These are phyloP conservation scores for Eublepharis macularius DNA, from an alignment of 2,113 vertebrate species.

Conservation along the genomic window DNA sequence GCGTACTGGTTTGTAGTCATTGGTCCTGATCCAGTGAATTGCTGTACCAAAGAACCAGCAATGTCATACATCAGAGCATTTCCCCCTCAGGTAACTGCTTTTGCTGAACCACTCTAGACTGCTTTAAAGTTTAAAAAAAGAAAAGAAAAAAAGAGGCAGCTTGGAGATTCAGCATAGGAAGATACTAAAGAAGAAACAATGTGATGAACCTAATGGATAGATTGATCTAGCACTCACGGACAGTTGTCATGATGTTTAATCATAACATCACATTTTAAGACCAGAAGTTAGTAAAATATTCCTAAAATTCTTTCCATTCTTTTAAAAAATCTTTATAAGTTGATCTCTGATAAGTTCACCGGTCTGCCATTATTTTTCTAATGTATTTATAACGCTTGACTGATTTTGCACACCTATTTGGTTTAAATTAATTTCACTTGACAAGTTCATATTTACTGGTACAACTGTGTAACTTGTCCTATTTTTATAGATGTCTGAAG, in stretches of 20 bases:
- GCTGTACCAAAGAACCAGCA: neutral
- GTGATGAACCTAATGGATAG: neutral
- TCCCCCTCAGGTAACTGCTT: neutral
- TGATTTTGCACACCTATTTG: neutral
- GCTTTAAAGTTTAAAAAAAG: neutral
- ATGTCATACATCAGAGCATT: neutral
- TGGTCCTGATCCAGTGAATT: neutral
- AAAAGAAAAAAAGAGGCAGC: neutral
- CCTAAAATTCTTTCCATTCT: no score
- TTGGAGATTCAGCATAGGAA: neutral
- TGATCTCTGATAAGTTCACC: neutral
- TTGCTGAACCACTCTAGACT: neutral
- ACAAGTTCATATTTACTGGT: constrained; percentile 17
- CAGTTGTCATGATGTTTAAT: neutral
- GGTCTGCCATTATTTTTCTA: neutral
- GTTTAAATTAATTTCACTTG: neutral
- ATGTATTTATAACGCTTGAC: neutral
- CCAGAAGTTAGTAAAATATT: neutral
- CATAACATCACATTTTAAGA: constrained; percentile 1
- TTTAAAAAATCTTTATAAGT: neutral
- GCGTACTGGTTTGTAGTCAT: neutral
- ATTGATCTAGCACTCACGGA: neutral
- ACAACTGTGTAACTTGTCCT: constrained; percentile 16
- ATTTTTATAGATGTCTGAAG: constrained; percentile 51
- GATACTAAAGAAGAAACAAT: neutral